Percentiles rank a stretch among this genome's conserved stretches.
phyloP scores from a whole-genome alignment of 2,888 invertebrate species.

The Synergus laeviventris region DNA sequence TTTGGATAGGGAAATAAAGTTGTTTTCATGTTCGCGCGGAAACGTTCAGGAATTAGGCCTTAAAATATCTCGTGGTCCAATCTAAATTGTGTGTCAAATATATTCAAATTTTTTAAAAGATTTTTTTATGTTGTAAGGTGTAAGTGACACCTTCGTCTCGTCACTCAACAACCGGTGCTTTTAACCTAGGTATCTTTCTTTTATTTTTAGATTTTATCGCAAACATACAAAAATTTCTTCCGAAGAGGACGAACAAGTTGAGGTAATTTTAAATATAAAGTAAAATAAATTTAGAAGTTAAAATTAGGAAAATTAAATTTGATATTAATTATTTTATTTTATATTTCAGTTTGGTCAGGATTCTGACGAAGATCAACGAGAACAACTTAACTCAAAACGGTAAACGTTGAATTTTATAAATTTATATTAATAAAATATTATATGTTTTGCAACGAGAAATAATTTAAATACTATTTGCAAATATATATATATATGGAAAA shows the following conservation, averaged over 20 bases:
- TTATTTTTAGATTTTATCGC: slow-evolving; percentile 13
- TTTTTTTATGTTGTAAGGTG: too few species aligned
- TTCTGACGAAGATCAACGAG: slow-evolving; percentile 3
- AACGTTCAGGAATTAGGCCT: neutral
- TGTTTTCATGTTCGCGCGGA: neutral
- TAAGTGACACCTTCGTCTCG: too few species aligned
- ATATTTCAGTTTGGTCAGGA: neutral
- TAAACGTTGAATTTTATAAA: neutral
- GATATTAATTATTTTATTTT: neutral
- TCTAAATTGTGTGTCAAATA: too few species aligned
- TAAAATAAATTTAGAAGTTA: neutral
- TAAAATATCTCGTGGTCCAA: neutral
- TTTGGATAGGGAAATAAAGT: too few species aligned
- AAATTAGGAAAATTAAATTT: neutral
- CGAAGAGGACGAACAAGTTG: slow-evolving; percentile 38
- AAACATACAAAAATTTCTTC: slow-evolving; percentile 31
- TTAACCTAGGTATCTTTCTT: too few species aligned
- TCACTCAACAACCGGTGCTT: too few species aligned
- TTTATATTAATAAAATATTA: neutral
- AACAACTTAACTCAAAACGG: slow-evolving; percentile 22
- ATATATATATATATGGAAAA: neutral
- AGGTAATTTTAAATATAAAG: slow-evolving; percentile 11
- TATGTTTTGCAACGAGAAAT: neutral
- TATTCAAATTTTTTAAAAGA: too few species aligned
- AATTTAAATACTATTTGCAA: neutral